Base-by-base conservation (phyloP, 2,888 invertebrate genomes). In the Caenorhabditis japonica region DNA sequence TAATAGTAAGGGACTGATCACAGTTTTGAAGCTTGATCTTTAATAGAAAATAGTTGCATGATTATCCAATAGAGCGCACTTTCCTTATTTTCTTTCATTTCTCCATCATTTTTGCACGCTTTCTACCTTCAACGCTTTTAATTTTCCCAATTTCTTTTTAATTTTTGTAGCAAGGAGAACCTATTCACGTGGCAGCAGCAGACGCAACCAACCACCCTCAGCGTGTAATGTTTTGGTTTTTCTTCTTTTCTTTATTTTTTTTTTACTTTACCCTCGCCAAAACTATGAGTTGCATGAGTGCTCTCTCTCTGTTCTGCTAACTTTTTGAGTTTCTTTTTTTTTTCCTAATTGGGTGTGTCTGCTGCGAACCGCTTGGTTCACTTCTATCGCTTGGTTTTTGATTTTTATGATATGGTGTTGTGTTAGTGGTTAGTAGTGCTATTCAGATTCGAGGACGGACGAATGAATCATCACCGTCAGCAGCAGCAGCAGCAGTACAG, bases 151-250 rank as follows among this genome's bases (percentile, higher is more conserved):
- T 7, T 30, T 12, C 21, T 47, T 46, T 41, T 43, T 36, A 17
- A 34, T 60, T 73, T 73, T 74, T 78, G 53, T 77, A 80, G 79
- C 80, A 80, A 77, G 68, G 77, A 80, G 70, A 78, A 78, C 52
- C 76, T 78, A 66, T 78, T 76, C 80, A 66, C 60, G 55, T 80
- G 80, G 80, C 75, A 80, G 58, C 62, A 77, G 56, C 77, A 76
- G 71, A 62, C 68, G 41, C 77, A 73, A 66, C 71, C 72, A 68
- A 62, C 71, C 56, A 73, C 74, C 49, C 76, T 80, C 66, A 78
- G 66, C 73, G 77, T 76, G 80, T 80, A 80, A 77, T 51, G 30
- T 7, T 5, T 30, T n/a, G n/a, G n/a, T n/a, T n/a, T 75, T 59
- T 51, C 30, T 7, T 66, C 59, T 64, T 58, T 51, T 46, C 21